Conservation (phyloP, 2,888 invertebrate species). For the Parochlus steinenii region DNA sequence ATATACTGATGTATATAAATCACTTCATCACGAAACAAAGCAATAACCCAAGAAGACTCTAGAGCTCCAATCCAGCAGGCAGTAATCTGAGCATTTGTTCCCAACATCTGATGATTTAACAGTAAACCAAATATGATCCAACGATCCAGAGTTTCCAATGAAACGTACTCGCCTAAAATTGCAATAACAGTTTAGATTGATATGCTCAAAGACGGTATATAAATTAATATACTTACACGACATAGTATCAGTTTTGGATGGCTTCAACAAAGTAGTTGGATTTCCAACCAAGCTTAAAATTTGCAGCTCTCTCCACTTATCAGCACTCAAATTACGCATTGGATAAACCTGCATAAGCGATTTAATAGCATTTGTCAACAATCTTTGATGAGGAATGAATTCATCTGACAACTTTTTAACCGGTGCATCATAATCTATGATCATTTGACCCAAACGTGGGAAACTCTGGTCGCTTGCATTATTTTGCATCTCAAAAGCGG, state of each 20-base stretch:
- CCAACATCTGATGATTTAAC: conserved; percentile 75
- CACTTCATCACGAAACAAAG: conserved; percentile 93
- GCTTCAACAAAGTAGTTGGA: conserved; percentile 85
- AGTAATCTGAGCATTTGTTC: conserved; percentile 62
- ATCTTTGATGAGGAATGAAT: conserved; percentile 83
- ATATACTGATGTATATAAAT: conserved; percentile 90
- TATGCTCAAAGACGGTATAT: no score
- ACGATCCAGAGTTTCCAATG: conserved; percentile 85
- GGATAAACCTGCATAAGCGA: conserved; percentile 80
- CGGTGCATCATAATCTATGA: conserved; percentile 93
- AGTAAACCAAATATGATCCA: conserved; percentile 95
- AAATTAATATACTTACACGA: no score
- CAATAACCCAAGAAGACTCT: conserved; percentile 86
- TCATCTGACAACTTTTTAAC: conserved; percentile 92
- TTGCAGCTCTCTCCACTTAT: conserved; percentile 86
- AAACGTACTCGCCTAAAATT: no score
- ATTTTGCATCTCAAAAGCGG: conserved; percentile 92
- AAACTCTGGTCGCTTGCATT: conserved; percentile 81
- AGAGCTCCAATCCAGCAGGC: conserved; percentile 84
- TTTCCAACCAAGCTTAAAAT: conserved; percentile 87
- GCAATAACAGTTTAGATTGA: no score
- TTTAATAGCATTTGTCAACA: conserved; percentile 68
- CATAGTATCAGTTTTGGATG: conserved; percentile 88
- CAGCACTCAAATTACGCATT: conserved; percentile 78
- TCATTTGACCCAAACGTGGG: conserved; percentile 92